Evolutionary conservation across 2,797 vertebrate genomes (phyloP).

Genomic region (Macropus fuliginosus): DNA sequence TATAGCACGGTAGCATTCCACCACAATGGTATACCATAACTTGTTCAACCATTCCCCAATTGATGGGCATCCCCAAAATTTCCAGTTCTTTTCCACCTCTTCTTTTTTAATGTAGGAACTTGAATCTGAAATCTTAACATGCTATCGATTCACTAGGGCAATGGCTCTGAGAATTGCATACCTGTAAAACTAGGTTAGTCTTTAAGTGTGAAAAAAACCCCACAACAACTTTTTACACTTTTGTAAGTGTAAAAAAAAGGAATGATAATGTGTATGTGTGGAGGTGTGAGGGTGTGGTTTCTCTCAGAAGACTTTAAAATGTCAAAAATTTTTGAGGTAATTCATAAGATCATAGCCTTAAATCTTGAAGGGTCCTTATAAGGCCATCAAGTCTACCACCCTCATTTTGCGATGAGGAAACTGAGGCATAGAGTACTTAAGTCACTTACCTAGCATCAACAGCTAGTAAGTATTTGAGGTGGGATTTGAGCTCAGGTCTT

Average conservation of each 20-base stretch:
- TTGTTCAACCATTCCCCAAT: neutral
- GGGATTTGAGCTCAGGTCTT: neutral
- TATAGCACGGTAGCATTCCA: neutral
- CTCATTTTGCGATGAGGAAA: neutral
- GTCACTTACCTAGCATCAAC: neutral
- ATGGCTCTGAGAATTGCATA: slow-evolving; percentile 67
- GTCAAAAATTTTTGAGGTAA: slow-evolving; percentile 57
- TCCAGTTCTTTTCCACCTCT: slow-evolving; percentile 50
- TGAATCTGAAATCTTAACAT: slow-evolving; percentile 73
- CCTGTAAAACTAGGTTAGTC: slow-evolving; percentile 68
- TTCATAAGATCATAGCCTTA: neutral
- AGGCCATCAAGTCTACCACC: neutral
- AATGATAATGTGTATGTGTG: slow-evolving; percentile 24
- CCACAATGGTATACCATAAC: neutral
- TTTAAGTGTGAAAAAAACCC: slow-evolving; percentile 43
- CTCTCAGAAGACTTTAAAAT: slow-evolving; percentile 59
- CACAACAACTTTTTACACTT: too few relatives aligned
- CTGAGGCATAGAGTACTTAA: neutral
- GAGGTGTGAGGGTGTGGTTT: neutral
- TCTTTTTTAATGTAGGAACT: slow-evolving; percentile 74
- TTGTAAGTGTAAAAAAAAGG: slow-evolving; percentile 51
- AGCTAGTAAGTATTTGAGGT: neutral
- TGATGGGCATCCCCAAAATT: neutral
- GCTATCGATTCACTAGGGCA: slow-evolving; percentile 69
- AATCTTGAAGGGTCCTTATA: neutral